Conservation (phyloP, 2,797 vertebrate species). For the Rhynchotus rufescens region DNA sequence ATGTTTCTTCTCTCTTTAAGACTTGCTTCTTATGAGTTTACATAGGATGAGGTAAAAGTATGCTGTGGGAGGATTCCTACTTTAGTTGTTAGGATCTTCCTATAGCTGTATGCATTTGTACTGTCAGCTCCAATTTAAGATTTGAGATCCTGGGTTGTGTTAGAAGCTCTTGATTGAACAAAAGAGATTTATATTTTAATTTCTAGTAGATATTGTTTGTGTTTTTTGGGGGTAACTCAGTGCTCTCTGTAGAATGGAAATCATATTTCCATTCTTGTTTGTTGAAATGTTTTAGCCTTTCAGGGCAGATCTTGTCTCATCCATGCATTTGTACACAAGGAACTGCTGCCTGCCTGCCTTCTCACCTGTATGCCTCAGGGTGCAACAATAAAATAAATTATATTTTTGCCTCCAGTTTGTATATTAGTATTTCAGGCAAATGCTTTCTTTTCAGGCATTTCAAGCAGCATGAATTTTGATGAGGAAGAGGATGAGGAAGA, state of each 20-base stretch:
- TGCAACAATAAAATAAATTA: background rate
- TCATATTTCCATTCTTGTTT: background rate
- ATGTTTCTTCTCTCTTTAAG: background rate
- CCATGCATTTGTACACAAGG: background rate
- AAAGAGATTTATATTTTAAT: background rate
- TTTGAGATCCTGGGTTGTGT: background rate
- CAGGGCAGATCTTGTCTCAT: background rate
- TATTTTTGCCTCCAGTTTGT: background rate
- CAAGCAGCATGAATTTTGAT: conserved; percentile 98
- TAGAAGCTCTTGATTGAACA: background rate
- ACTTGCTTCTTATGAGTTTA: background rate
- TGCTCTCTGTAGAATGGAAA: background rate
- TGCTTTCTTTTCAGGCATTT: conserved; percentile 86
- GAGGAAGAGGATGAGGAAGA: conserved; percentile 97
- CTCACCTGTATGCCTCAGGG: background rate
- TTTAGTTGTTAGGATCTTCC: background rate
- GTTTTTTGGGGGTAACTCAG: background rate
- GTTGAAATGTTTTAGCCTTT: background rate
- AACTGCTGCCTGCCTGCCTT: background rate
- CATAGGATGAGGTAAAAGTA: background rate
- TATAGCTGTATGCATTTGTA: background rate
- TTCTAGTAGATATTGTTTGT: background rate
- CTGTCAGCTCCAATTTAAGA: background rate
- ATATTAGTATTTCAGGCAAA: background rate
- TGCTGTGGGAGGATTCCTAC: background rate